These are phyloP conservation scores for Chauna torquata DNA, from an alignment of 2,113 vertebrate genomes.

Conservation along the genomic window DNA sequence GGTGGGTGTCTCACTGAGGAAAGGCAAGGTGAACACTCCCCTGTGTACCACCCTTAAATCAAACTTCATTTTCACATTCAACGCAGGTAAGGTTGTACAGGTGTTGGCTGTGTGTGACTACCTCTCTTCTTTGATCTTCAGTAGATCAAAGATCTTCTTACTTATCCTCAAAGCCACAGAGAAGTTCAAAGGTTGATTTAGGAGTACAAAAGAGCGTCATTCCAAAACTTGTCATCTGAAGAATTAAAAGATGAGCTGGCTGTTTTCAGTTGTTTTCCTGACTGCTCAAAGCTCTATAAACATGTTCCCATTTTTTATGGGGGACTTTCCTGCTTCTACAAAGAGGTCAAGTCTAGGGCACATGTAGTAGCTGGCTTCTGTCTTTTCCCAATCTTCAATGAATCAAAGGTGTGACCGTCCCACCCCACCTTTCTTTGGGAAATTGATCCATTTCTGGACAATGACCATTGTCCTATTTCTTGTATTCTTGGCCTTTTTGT, in stretches of 20 bases:
- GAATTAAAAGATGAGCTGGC: not conserved
- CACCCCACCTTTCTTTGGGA: not conserved
- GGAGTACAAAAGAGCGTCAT: not conserved
- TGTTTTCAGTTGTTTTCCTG: not conserved
- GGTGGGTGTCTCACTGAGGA: not conserved
- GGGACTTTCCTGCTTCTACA: not conserved
- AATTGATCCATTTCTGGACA: not conserved
- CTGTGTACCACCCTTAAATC: not conserved
- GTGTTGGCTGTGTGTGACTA: not conserved
- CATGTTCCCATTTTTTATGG: not conserved
- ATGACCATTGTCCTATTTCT: accelerated
- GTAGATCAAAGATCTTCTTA: not conserved
- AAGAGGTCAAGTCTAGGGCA: not conserved
- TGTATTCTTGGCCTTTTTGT: not conserved
- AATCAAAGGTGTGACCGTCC: not conserved
- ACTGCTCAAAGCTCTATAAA: not conserved
- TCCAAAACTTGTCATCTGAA: not conserved
- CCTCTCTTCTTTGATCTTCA: not conserved
- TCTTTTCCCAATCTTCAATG: not conserved
- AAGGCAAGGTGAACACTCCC: not conserved
- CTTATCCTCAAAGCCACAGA: not conserved
- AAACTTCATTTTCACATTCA: not conserved
- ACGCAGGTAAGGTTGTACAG: not conserved
- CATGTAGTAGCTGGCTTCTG: not conserved
- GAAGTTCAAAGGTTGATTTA: not conserved